Evolutionary conservation across 2,113 vertebrate species (phyloP), one percentile per base, ranked within the genome.

Genomic region (Istiophorus platypterus): DNA sequence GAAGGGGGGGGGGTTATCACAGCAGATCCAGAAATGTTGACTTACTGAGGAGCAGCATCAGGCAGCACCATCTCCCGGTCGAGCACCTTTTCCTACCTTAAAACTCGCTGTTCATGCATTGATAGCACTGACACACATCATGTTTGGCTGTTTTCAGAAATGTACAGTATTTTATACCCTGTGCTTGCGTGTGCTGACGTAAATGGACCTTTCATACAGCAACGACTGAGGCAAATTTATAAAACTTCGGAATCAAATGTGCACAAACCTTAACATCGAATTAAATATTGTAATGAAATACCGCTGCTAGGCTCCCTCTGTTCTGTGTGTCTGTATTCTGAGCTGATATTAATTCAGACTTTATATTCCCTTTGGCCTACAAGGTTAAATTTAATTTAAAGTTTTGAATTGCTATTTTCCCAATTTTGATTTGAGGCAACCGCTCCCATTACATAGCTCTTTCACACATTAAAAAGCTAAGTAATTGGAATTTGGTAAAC

Each of bases 401-500:
- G 54, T 82, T 76, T 45, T n/a, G 1, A 61, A 78, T 18, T 63
- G 22, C 17, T 51, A 52, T 72, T 63, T 34, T 67, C 20, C 9
- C 24, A 34, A 20, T 64, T 78, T 42, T 58, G 3, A 65, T 75
- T 12, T 26, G 18, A 69, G 76, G 1, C 63, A 61, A 17, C 15
- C 51, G 59, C 49, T 18, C 39, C 58, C 7, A 34, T 17, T 58
- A 20, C 37, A 34, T 8, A 1, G 9, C 17, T 62, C 3, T 29
- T n/a, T 41, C 37, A 42, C 47, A 54, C 29, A 63, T 63, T 63
- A 42, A 59, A 52, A 62, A 0, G 66, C 17, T n/a, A 18, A 76
- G 5, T 84, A 70, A 81, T 22, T 83, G 47, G 62, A 63, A 61
- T 76, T 70, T 47, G 22, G 45, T 64, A 31, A 73, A 82, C 47